Evolutionary conservation across 2,797 vertebrate species (phyloP).

Genomic region (Myotis daubentonii): DNA sequence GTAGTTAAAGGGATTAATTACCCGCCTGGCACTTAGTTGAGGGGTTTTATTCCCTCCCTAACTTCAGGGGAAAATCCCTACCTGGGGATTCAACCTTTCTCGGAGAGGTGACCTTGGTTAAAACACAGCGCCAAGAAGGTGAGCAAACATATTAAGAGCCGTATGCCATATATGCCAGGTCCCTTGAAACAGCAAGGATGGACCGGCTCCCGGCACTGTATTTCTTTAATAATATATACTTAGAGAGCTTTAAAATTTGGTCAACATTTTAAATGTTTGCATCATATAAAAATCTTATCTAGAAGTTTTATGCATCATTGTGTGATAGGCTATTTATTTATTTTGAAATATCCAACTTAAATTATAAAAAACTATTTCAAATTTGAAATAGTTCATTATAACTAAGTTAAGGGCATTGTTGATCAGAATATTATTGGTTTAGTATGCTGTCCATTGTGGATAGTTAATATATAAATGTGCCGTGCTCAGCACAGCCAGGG

Average conservation of each 20-base stretch:
- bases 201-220: too few relatives aligned
- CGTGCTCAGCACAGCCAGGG: too few relatives aligned
- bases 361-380: neutral
- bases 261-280: constrained; percentile 1
- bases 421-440: neutral
- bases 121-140: too few relatives aligned
- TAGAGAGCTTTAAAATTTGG: neutral
- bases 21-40: too few relatives aligned
- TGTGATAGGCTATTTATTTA: neutral
- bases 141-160: too few relatives aligned
- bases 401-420: neutral
- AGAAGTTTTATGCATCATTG: neutral
- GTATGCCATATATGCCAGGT: too few relatives aligned
- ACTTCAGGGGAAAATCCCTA: too few relatives aligned
- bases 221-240: neutral
- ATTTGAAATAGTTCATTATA: neutral
- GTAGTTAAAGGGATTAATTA: too few relatives aligned
- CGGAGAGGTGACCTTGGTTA: too few relatives aligned
- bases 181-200: too few relatives aligned
- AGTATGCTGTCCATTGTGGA: neutral
- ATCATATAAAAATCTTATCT: neutral
- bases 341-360: neutral
- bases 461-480: neutral
- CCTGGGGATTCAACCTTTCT: too few relatives aligned
- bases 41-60: too few relatives aligned